A percentile compares a stretch with the other conserved stretches of the same genome.
Conservation (phyloP, 2,888 invertebrate species). For the Halocaridina rubra region DNA sequence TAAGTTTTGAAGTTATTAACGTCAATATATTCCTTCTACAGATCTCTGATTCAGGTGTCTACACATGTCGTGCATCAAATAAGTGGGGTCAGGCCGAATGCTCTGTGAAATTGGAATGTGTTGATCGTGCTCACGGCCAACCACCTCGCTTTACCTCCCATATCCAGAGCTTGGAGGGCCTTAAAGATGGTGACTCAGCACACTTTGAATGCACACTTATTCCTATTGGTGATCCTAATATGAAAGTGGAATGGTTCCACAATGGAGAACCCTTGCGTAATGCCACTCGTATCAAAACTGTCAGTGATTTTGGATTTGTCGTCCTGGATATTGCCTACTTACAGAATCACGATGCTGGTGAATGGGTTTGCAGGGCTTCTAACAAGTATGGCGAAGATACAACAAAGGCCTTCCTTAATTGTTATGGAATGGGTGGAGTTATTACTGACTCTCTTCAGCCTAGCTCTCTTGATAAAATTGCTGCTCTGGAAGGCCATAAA, state of each 20-base stretch:
- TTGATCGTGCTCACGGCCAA: slow-evolving; percentile 84
- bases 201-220: slow-evolving; percentile 95
- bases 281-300: slow-evolving; percentile 90
- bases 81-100: slow-evolving; percentile 83
- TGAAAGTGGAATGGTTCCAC: slow-evolving; percentile 97
- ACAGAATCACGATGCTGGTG: slow-evolving; percentile 91
- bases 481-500: slow-evolving; percentile 82
- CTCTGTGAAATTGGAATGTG: slow-evolving; percentile 83
- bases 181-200: slow-evolving; percentile 92
- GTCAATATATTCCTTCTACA: slow-evolving; percentile 13
- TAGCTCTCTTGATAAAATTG: slow-evolving; percentile 87
- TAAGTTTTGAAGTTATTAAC: too few species aligned
- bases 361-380: slow-evolving; percentile 91
- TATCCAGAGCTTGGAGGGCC: slow-evolving; percentile 78
- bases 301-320: slow-evolving; percentile 95
- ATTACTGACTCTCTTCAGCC: slow-evolving; percentile 91
- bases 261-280: slow-evolving; percentile 90
- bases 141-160: slow-evolving; percentile 90
- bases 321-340: slow-evolving; percentile 94
- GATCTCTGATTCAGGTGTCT: slow-evolving; percentile 86
- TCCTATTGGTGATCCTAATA: slow-evolving; percentile 92
- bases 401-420: slow-evolving; percentile 85
- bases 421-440: slow-evolving; percentile 86
- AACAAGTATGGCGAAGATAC: slow-evolving; percentile 89
- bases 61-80: slow-evolving; percentile 89